These are phyloP conservation scores for Fissipunctia ypsillon DNA, from an alignment of 2,888 invertebrate species.

Conservation along the genomic window DNA sequence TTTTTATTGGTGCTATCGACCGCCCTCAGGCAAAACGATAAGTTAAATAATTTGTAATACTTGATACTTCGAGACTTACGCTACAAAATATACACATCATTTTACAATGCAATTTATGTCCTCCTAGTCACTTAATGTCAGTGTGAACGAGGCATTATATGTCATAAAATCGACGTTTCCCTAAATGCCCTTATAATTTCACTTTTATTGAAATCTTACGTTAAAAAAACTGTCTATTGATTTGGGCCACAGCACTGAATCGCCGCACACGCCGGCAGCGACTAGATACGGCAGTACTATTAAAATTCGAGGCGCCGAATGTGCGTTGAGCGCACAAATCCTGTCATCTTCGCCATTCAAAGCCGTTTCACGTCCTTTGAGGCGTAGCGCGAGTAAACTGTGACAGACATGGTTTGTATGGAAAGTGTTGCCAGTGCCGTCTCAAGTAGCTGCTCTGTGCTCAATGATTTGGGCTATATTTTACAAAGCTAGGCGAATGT, in stretches of 20 bases:
- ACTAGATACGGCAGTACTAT: background rate
- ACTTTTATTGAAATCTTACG: background rate
- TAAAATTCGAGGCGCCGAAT: background rate
- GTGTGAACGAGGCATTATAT: background rate
- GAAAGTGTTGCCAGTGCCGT: background rate
- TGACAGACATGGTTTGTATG: background rate
- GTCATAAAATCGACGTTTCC: background rate
- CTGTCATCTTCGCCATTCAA: background rate
- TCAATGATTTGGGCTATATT: background rate
- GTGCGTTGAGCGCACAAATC: background rate
- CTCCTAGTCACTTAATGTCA: background rate
- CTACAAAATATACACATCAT: background rate
- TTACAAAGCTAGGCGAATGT: conserved; percentile 6
- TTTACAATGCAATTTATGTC: background rate
- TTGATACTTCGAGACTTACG: background rate
- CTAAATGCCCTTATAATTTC: background rate
- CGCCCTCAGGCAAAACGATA: background rate
- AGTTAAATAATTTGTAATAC: background rate
- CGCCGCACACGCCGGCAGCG: background rate
- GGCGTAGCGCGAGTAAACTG: background rate
- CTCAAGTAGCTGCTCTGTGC: background rate
- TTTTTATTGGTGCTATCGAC: background rate
- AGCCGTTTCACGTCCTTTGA: background rate
- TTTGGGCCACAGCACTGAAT: background rate
- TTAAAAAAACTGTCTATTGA: background rate